Percentiles rank a stretch among this genome's conserved stretches.
Conservation (phyloP, 2,113 vertebrate species). For the Hystrix brachyura region DNA sequence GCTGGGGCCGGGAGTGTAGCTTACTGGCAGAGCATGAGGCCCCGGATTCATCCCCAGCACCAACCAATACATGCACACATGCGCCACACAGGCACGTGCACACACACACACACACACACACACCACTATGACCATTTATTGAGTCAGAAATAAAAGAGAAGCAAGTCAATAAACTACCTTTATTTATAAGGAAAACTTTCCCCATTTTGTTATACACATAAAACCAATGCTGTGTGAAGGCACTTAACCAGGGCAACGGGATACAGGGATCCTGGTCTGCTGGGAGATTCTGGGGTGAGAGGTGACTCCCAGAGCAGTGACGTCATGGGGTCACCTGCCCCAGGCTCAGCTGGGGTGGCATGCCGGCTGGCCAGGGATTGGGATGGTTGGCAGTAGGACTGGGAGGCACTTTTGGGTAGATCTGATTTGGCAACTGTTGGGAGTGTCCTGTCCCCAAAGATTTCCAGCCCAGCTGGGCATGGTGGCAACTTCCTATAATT, state of each 20-base stretch:
- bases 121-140: background rate
- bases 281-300: background rate
- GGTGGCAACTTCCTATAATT: background rate
- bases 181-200: conserved; percentile 74
- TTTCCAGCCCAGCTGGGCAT: background rate
- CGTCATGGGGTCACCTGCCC: background rate
- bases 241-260: conserved; percentile 12
- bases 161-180: conserved; percentile 69
- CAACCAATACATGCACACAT: background rate
- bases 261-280: background rate
- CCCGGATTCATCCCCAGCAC: background rate
- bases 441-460: background rate
- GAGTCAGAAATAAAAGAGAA: conserved; percentile 26
- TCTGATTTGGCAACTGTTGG: conserved; percentile 53
- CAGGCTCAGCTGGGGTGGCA: background rate
- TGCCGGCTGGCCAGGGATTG: background rate
- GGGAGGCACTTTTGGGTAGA: conserved; percentile 47
- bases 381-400: background rate
- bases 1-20: background rate
- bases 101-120: background rate
- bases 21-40: background rate
- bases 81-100: background rate
- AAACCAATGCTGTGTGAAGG: conserved; percentile 60
- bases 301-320: background rate
- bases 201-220: conserved; percentile 33